Evolutionary conservation across 2,113 vertebrate species (phyloP), one percentile per base, ranked within the genome.

Genomic region (Mionectes macconnelli): DNA sequence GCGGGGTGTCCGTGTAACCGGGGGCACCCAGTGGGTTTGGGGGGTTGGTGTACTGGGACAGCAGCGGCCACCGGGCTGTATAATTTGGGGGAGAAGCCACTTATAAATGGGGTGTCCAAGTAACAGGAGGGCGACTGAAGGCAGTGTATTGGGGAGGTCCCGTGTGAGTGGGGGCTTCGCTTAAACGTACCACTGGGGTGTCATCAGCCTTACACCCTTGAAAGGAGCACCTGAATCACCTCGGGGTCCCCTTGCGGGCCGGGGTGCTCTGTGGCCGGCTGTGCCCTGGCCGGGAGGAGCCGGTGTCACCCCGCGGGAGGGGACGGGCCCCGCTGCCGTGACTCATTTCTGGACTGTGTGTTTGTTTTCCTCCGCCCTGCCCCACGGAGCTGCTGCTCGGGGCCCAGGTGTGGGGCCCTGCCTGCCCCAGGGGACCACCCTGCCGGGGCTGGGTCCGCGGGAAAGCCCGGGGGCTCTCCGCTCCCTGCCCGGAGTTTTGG

Each of bases 391-490:
- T 49, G 77, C 73, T 21, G 72, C 73, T 66, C 28, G 11, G 55
- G 50, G 52, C 68, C 60, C 94, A 90, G 95, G 70, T 87, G 94
- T 37, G 74, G 81, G 73, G 70, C 74, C 15, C 28, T 67, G 78
- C 74, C 56, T 3, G 66, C 28, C 95, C 67, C 90, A 11, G 37
- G 92, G 94, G 92, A 83, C 70, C 85, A 33, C 74, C 73, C 17
- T 0, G 4, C 66, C 1, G 2, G 15, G 31, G 20, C 8, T 5
- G 28, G 37, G 44, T 44, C 67, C 57, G 31, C 1, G 88, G 95
- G 92, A 94, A 97, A 87, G 86, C 85, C 95, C 85, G 28, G 92
- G 90, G 85, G 67, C 63, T 88, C 95, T 93, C 92, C 75, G 17
- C 10, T 7, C 3, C 66, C 53, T 31, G 2, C 27, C 17, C 40